Base-by-base conservation (phyloP, 1,140 invertebrate genomes). In the Caerostris extrusa region DNA sequence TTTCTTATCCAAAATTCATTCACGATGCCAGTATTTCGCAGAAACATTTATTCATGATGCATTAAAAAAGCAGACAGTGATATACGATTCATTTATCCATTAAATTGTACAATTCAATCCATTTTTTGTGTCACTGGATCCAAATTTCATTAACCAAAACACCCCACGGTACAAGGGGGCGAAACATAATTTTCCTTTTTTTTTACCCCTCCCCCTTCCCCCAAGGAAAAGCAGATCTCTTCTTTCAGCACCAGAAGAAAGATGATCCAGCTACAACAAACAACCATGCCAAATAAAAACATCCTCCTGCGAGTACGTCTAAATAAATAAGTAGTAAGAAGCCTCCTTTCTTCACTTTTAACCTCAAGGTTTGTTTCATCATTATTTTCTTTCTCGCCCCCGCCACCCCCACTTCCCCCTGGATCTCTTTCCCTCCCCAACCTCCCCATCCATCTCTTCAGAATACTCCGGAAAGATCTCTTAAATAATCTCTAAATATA, bases 401-500 rank as follows among this genome's bases (percentile, higher is more conserved):
- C 34, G 34, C 19, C 5, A 34, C 53, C 19, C 8, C 77, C 77
- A 81, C 77, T 34, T 55, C 34, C 34, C 34, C 34, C 34, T 1
- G 12, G 7, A n/a, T 58, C 56, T 58, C 55, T 85, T 85, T 34
- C 7, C 19, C 5, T 81, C 53, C 19, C 8, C 77, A n/a, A 81
- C 77, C 77, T 53, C 34, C 34, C 34, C 34, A 34, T 34, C 53
- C 56, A n/a, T 58, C 56, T 58, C 55, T 85, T 85, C 55, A n/a
- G 81, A 58, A 56, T 57, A 19, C 82, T 58, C 82, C 55, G 55
- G 82, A 19, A 85, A 85, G 82, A 85, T 85, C 82, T 85, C 82
- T 85, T 85, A 85, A 85, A 85, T 85, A 85, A 85, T 85, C 82
- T 85, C 82, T 85, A 85, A 85, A 85, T 85, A 85, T 85, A 85